A percentile compares a stretch with the other conserved stretches of the same genome.
phyloP scores from a whole-genome alignment of 2,797 vertebrate genomes.

The Etheostoma perlongum region DNA sequence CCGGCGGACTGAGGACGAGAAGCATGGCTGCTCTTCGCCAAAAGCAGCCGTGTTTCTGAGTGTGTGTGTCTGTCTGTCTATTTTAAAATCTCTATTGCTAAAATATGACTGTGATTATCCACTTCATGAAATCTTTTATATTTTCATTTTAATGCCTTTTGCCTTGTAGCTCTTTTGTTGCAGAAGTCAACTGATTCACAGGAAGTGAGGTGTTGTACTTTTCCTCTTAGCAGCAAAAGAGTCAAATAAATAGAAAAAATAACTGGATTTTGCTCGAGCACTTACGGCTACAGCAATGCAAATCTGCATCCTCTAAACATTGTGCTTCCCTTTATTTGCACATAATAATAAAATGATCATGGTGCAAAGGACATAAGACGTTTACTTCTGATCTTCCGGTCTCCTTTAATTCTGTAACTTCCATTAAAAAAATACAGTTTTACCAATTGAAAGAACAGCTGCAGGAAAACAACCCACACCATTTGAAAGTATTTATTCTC shows the following conservation, averaged over 20 bases:
- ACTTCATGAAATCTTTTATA: neutral
- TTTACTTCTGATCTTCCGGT: neutral
- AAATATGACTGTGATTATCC: neutral
- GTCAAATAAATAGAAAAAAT: neutral
- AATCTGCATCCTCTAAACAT: neutral
- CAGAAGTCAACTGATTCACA: neutral
- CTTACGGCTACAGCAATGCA: neutral
- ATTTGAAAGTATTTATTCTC: slow-evolving; percentile 5
- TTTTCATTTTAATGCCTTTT: neutral
- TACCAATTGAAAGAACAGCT: neutral
- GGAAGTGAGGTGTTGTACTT: neutral
- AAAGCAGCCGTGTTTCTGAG: slow-evolving; percentile 15
- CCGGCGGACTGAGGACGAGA: slow-evolving; percentile 18
- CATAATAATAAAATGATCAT: neutral
- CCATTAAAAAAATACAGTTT: slow-evolving; percentile 1
- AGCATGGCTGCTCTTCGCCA: slow-evolving; percentile 39
- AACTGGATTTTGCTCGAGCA: neutral
- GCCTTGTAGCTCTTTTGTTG: neutral
- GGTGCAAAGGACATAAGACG: neutral
- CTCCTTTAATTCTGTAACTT: neutral
- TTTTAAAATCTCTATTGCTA: slow-evolving; percentile 7
- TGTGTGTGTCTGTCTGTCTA: slow-evolving; percentile 22
- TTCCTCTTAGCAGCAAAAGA: neutral
- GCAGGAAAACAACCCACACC: slow-evolving; percentile 22
- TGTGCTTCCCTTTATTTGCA: too few relatives aligned